Evolutionary conservation across 2,888 invertebrate species (phyloP).

Genomic region (Chrysotoxum bicinctum): DNA sequence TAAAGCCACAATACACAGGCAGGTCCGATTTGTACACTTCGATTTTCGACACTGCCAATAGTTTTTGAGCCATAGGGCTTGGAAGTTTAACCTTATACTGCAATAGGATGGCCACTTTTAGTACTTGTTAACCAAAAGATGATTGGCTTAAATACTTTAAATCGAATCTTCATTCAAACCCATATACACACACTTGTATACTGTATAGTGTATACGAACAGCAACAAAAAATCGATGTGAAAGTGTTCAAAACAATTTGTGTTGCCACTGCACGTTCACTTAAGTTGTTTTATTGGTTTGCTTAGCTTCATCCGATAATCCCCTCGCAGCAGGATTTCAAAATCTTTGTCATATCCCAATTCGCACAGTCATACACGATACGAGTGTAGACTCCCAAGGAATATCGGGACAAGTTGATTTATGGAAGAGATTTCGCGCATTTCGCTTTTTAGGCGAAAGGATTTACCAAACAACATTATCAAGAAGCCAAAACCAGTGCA

Average conservation of each 20-base stretch:
- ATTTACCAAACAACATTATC: constrained; percentile 60
- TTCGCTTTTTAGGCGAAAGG: constrained; percentile 59
- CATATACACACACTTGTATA: not conserved
- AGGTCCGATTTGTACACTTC: no score
- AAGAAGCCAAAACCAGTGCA: constrained; percentile 48
- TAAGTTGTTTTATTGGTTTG: constrained; percentile 70
- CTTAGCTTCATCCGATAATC: constrained; percentile 64
- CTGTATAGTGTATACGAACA: not conserved
- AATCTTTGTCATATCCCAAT: constrained; percentile 44
- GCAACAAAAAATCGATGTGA: constrained; percentile 13
- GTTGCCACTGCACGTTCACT: constrained; percentile 57
- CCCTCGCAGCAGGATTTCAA: constrained; percentile 50
- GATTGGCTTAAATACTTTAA: not conserved
- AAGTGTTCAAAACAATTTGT: constrained; percentile 48
- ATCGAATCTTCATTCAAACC: not conserved
- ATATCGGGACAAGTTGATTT: constrained; percentile 60
- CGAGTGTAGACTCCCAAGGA: constrained; percentile 24
- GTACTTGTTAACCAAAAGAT: not conserved
- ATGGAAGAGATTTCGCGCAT: constrained; percentile 71
- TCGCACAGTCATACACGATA: constrained; percentile 10
- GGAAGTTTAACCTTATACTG: no score
- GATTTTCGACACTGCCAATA: no score
- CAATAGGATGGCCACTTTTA: no score
- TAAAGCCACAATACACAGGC: no score
- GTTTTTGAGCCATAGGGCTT: no score